These are phyloP conservation scores for Austrolebias charrua DNA, from an alignment of 2,797 vertebrate genomes.

Conservation along the genomic window DNA sequence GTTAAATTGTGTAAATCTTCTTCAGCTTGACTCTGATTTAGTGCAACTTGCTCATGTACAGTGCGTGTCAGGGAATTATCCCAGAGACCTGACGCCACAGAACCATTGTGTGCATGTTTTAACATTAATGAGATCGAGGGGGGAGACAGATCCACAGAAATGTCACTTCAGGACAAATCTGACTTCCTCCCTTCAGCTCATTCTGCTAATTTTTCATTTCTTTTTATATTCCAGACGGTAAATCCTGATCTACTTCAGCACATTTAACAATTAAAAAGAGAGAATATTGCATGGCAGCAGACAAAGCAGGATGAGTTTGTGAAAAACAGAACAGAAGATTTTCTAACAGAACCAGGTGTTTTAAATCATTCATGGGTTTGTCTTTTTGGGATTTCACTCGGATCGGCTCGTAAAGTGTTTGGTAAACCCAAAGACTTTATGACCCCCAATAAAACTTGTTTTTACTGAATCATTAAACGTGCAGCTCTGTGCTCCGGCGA, in stretches of 20 bases:
- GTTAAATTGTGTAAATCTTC: background rate
- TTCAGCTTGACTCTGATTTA: background rate
- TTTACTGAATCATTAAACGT: constrained; percentile 24
- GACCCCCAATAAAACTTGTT: constrained; percentile 50
- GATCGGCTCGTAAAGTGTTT: constrained; percentile 4
- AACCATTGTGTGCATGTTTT: constrained; percentile 62
- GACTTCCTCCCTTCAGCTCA: constrained; percentile 39
- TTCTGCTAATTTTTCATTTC: background rate
- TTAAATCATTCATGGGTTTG: constrained; percentile 2
- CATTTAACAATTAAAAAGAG: constrained; percentile 7
- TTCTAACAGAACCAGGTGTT: background rate
- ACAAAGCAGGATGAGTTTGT: constrained; percentile 26
- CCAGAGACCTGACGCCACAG: constrained; percentile 9
- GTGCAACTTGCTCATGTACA: background rate
- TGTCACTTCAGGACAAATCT: constrained; percentile 46
- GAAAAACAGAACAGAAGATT: background rate
- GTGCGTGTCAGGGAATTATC: constrained; percentile 39
- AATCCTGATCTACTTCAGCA: constrained; percentile 40
- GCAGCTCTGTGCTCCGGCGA: no score
- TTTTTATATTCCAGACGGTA: constrained; percentile 19
- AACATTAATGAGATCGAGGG: constrained; percentile 56
- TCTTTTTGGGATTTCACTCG: background rate
- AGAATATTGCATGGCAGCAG: constrained; percentile 23
- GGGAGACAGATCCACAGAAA: constrained; percentile 37
- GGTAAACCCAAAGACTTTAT: constrained; percentile 57